phyloP scores from a whole-genome alignment of 2,888 invertebrate species.

The Lycocerus yunnanus region DNA sequence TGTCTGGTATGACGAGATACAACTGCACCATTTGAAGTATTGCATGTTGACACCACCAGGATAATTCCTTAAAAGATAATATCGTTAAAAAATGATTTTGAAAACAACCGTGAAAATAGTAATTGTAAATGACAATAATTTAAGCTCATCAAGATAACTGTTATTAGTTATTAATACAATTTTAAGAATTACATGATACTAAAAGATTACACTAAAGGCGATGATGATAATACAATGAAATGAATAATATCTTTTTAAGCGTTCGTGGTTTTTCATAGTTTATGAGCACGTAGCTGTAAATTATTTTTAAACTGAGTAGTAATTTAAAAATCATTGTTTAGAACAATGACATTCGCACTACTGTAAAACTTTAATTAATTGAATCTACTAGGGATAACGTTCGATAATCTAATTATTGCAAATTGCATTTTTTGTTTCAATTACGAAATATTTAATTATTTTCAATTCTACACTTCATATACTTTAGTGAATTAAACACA shows the following conservation, averaged over 20 bases:
- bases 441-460: too few relatives aligned
- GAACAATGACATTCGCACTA: conserved; percentile 37
- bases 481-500: too few relatives aligned
- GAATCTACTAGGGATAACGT: neutral
- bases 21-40: conserved; percentile 28
- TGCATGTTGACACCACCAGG: conserved; percentile 38
- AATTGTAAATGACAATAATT: neutral
- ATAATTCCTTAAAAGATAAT: conserved; percentile 40
- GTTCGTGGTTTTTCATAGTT: neutral
- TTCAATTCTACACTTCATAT: too few relatives aligned
- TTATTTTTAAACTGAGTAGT: conserved; percentile 8
- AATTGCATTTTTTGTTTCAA: too few relatives aligned
- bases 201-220: neutral
- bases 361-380: neutral
- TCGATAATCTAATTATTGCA: neutral
- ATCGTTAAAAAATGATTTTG: neutral
- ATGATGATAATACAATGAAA: neutral
- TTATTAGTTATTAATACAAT: neutral
- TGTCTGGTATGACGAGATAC: conserved; percentile 24
- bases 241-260: neutral
- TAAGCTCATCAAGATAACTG: neutral
- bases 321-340: conserved; percentile 28
- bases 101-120: neutral
- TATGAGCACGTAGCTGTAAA: conserved; percentile 19
- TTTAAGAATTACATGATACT: neutral